A percentile compares a stretch with the other conserved stretches of the same genome.
These are phyloP conservation scores for Ailuropoda melanoleuca DNA, from an alignment of 2,113 vertebrate genomes.

Conservation along the genomic window DNA sequence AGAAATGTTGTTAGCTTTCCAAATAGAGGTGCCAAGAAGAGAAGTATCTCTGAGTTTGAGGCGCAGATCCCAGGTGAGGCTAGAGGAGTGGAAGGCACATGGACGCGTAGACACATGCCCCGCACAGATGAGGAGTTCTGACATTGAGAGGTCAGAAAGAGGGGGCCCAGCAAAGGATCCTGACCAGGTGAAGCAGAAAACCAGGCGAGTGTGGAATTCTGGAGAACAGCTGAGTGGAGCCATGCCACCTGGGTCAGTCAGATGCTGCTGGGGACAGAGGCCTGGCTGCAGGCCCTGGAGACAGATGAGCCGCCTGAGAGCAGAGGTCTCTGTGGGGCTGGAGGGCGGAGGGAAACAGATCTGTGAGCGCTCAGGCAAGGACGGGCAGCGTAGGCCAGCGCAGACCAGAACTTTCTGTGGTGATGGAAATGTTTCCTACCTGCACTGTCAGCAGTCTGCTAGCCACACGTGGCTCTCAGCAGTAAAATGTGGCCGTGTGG, in stretches of 20 bases:
- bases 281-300: not conserved
- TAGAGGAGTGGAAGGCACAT: no score
- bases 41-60: not conserved
- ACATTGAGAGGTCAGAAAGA: not conserved
- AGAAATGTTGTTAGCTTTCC: not conserved
- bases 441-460: accelerated
- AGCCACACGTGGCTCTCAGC: not conserved
- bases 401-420: not conserved
- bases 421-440: not conserved
- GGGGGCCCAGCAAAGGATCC: not conserved
- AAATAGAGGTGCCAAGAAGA: not conserved
- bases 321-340: not conserved
- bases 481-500: not conserved
- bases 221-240: not conserved
- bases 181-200: not conserved
- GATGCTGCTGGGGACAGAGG: not conserved
- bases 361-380: not conserved
- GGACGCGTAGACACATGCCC: not conserved
- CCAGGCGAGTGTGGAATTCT: not conserved
- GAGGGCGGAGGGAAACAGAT: not conserved
- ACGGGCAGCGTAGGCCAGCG: accelerated
- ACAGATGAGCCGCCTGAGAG: not conserved
- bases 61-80: not conserved
- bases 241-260: not conserved
- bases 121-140: not conserved